Base-by-base conservation (phyloP, 2,888 invertebrate species). In the Parochlus steinenii region DNA sequence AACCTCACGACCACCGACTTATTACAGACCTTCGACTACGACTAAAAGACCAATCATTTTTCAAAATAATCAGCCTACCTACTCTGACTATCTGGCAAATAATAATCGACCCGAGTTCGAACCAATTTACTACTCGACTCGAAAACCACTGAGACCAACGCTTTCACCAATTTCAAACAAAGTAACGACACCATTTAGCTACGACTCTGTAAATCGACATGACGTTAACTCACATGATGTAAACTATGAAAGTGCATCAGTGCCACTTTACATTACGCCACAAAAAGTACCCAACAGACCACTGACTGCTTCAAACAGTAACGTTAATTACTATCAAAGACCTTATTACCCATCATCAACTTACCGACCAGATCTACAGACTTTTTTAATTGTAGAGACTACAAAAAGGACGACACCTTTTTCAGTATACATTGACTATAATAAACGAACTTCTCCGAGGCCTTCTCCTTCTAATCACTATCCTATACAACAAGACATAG, bases 251-350 rank as follows among this genome's bases (percentile, higher is more conserved):
- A 27, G 33, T 11, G 24, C 30, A 5, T 37, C 31, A 3, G 31
- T 50, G 46, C 32, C 49, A 50, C 3, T 47, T 6, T 41, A 42
- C 4, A 39, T 40, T 10, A 31, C 32, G 4, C 41, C 35, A 24
- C 35, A 46, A 17, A 56, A 57, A 0, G 54, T 51, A 39, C 56
- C 56, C 19, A 14, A 12, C 56, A 58, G 20, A 58, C 55, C 0
- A 47, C 58, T 3, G 57, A 56, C 18, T 58, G 55, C 40, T 38
- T 56, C 3, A 46, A 26, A 50, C 39, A 53, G 58, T 40, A 48
- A 45, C 22, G 53, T 54, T 19, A 37, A 39, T 15, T 30, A 11
- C 24, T 22, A 25, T 17, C 11, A 24, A 11, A 27, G 24, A 35
- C 33, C 27, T 11, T 49, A 52, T 20, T 46, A 41, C 1, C 46